phyloP scores from a whole-genome alignment of 2,888 invertebrate species.

The Zonitis immaculata region DNA sequence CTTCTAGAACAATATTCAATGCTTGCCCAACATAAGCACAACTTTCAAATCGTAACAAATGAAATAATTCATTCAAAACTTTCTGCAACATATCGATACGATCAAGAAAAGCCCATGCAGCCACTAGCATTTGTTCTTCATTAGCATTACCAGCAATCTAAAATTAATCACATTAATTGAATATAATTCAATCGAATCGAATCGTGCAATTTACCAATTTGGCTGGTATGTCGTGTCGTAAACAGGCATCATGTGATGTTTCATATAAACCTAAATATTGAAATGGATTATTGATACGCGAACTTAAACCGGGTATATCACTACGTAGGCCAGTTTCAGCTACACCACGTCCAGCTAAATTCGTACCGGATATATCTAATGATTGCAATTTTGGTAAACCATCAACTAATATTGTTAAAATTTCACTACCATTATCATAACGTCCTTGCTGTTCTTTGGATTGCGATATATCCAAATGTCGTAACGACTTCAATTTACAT shows the following conservation, averaged over 20 bases:
- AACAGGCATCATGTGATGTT: slow-evolving; percentile 84
- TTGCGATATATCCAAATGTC: slow-evolving; percentile 82
- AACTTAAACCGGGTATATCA: slow-evolving; percentile 80
- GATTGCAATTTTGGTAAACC: slow-evolving; percentile 71
- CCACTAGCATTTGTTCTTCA: slow-evolving; percentile 83
- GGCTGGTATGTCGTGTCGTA: slow-evolving; percentile 88
- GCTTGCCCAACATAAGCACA: slow-evolving; percentile 72
- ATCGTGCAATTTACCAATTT: slow-evolving; percentile 61
- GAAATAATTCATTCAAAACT: slow-evolving; percentile 88
- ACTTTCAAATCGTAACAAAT: slow-evolving; percentile 78
- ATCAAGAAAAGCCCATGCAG: slow-evolving; percentile 78
- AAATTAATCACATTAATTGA: slow-evolving; percentile 19
- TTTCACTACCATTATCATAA: slow-evolving; percentile 69
- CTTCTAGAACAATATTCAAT: slow-evolving; percentile 75
- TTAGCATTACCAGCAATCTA: slow-evolving; percentile 89
- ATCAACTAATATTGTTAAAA: slow-evolving; percentile 66
- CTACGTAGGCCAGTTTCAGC: slow-evolving; percentile 52
- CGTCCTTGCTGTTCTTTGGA: slow-evolving; percentile 63
- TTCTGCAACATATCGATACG: slow-evolving; percentile 75
- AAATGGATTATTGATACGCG: slow-evolving; percentile 69
- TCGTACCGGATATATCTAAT: slow-evolving; percentile 93
- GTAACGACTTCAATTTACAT: slow-evolving; percentile 54
- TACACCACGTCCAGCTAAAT: slow-evolving; percentile 83
- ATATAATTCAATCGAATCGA: not conserved
- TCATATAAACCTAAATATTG: slow-evolving; percentile 91